phyloP scores from a whole-genome alignment of 2,797 vertebrate genomes.

The Platyrinchus mystaceus region DNA sequence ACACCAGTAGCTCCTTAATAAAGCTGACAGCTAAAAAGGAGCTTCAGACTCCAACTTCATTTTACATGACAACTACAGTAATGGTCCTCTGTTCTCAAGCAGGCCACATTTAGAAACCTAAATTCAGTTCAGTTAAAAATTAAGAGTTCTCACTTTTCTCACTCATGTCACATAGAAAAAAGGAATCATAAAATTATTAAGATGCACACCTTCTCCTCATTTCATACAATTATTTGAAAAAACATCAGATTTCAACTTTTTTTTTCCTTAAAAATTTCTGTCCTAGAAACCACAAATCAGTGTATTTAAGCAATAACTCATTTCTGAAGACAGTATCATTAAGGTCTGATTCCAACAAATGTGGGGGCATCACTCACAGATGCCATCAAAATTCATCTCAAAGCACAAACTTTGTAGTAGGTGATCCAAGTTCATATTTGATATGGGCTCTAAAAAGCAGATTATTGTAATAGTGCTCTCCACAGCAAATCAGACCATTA shows the following conservation, averaged over 20 bases:
- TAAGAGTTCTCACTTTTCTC: slow-evolving; percentile 24
- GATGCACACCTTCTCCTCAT: not conserved
- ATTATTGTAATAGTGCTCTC: slow-evolving; percentile 67
- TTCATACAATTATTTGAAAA: slow-evolving; percentile 7
- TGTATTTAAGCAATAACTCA: slow-evolving; percentile 50
- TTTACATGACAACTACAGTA: slow-evolving; percentile 81
- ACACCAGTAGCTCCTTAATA: slow-evolving; percentile 73
- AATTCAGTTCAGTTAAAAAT: slow-evolving; percentile 49
- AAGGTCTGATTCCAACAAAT: slow-evolving; percentile 66
- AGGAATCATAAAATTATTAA: slow-evolving; percentile 4
- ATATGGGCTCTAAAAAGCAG: slow-evolving; percentile 60
- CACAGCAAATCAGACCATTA: slow-evolving; percentile 67
- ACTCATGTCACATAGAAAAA: not conserved
- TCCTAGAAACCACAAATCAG: slow-evolving; percentile 48
- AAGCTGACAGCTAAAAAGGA: slow-evolving; percentile 80
- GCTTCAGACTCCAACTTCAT: slow-evolving; percentile 78
- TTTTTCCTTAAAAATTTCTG: slow-evolving; percentile 17
- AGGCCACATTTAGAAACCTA: slow-evolving; percentile 54
- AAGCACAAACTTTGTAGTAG: slow-evolving; percentile 67
- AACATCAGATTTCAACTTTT: not conserved
- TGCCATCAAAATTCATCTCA: slow-evolving; percentile 57
- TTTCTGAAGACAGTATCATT: slow-evolving; percentile 60
- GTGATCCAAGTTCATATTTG: slow-evolving; percentile 50
- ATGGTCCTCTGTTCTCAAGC: slow-evolving; percentile 73
- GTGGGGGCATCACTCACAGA: slow-evolving; percentile 11